Evolutionary conservation across 92 coral and sea anemone genomes (phyloP), one percentile per base, ranked within the genome.

Genomic region (Epizoanthus ramosus): DNA sequence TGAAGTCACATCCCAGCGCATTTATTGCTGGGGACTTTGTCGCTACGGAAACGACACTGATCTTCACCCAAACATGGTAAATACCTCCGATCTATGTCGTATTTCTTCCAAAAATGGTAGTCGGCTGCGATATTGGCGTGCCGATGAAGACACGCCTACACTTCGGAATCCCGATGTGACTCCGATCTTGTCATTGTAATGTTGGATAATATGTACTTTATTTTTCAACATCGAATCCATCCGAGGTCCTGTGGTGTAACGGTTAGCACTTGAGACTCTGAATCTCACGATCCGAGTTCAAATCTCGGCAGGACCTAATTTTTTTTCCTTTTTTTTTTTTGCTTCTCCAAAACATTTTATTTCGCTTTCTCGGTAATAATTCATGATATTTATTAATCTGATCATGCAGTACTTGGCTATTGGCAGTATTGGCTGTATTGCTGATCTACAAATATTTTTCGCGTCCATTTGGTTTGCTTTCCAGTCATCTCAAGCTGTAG

Each of bases 211-310:
- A 47, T 19, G 64, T 41, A 74, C 33, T 12, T 64, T 35, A 75
- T 79, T 45, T 68, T 90, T 35, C 57, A 17, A 0, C 37, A 0
- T 0, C 0, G 0, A 0, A 6, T 13, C 3, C 70, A 35, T 6
- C 61, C 6, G 0, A 2, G 98, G 97, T 92, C 93, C 92, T 83
- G 92, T 96, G 97, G 96, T 96, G 98, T 91, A 92, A 96, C 90
- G 98, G 94, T 94, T 88, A 90, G 98, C 98, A 93, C 98, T 89
- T 93, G 91, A 88, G 98, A 95, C 98, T 95, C 98, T 90, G 98
- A 93, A 95, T 95, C 98, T 90, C 92, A 95, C 91, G 93, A 95
- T 93, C 98, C 97, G 98, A 95, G 98, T 92, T 93, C 96, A 89
- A 93, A 85, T 96, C 98, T 96, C 99, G 99, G 98, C 91, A 85